phyloP scores from a whole-genome alignment of 2,797 vertebrate species.

The Enteromius mattozi region DNA sequence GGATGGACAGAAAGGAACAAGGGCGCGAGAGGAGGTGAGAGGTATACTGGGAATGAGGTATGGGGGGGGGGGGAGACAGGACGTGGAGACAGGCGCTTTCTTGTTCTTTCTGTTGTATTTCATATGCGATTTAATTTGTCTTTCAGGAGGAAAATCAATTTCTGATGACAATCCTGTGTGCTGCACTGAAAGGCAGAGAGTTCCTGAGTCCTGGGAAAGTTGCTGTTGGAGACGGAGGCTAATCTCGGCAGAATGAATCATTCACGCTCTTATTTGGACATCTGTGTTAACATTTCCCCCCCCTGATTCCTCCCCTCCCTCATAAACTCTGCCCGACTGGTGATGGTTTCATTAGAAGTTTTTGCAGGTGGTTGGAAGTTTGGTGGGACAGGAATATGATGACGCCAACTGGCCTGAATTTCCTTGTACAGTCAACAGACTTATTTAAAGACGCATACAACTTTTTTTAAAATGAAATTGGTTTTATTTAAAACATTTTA shows the following conservation, averaged over 20 bases:
- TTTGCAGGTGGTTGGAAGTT: conserved; percentile 82
- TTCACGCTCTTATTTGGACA: conserved; percentile 87
- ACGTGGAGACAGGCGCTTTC: conserved; percentile 90
- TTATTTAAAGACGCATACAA: background rate
- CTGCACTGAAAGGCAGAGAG: conserved; percentile 89
- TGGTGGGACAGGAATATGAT: conserved; percentile 67
- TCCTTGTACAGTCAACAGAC: conserved; percentile 8
- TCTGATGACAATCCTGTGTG: conserved; percentile 95
- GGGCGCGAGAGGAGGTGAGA: conserved; percentile 56
- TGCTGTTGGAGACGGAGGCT: conserved; percentile 87
- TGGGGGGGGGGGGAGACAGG: conserved; percentile 67
- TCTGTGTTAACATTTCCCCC: conserved; percentile 85
- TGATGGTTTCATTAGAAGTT: conserved; percentile 87
- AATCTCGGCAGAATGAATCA: conserved; percentile 89
- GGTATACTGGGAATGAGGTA: conserved; percentile 72
- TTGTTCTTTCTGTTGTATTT: conserved; percentile 98
- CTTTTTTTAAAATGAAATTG: background rate
- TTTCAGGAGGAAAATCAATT: conserved; percentile 99
- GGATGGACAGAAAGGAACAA: conserved; percentile 86
- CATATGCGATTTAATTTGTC: conserved; percentile 97
- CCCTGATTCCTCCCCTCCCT: conserved; percentile 52
- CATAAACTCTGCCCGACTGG: conserved; percentile 81
- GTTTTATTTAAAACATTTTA: background rate
- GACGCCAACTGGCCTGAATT: conserved; percentile 44
- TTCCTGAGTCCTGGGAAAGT: conserved; percentile 96